Evolutionary conservation across 2,113 vertebrate genomes (phyloP).

Genomic region (Macquaria ambigua): DNA sequence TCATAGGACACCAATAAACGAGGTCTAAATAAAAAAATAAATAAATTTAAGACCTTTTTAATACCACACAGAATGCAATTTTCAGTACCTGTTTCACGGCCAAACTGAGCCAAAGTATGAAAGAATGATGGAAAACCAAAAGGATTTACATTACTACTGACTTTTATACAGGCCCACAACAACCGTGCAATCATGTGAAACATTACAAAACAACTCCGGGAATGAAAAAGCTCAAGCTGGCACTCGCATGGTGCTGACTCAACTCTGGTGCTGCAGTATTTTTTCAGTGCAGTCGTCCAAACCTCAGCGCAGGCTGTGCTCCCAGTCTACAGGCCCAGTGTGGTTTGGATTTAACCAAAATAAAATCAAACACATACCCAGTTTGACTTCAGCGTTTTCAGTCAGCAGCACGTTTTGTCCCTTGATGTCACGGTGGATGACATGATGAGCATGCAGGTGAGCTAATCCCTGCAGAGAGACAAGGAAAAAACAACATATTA

Average conservation of each 20-base stretch:
- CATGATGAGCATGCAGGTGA: constrained; percentile 97
- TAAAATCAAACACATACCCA: constrained; percentile 85
- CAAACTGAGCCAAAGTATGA: background rate
- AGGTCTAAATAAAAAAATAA: no score
- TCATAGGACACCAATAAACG: constrained; percentile 7
- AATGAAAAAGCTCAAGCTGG: constrained; percentile 3
- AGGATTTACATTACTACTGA: background rate
- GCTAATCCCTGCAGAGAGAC: constrained; percentile 89
- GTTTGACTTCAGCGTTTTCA: constrained; percentile 98
- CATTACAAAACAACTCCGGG: background rate
- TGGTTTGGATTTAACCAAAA: background rate
- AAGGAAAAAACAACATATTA: background rate
- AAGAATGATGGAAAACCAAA: no score
- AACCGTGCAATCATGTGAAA: background rate
- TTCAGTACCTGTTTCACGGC: background rate
- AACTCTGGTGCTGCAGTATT: constrained; percentile 33
- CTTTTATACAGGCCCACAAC: background rate
- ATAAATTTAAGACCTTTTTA: background rate
- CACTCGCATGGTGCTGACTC: constrained; percentile 1
- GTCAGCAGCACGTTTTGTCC: constrained; percentile 98
- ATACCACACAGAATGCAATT: background rate
- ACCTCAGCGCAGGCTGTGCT: background rate
- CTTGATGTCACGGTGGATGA: constrained; percentile 99
- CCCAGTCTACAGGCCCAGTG: background rate
- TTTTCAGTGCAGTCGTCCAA: background rate